phyloP scores from a whole-genome alignment of 2,113 vertebrate species.

The Vulpes ferrilata region DNA sequence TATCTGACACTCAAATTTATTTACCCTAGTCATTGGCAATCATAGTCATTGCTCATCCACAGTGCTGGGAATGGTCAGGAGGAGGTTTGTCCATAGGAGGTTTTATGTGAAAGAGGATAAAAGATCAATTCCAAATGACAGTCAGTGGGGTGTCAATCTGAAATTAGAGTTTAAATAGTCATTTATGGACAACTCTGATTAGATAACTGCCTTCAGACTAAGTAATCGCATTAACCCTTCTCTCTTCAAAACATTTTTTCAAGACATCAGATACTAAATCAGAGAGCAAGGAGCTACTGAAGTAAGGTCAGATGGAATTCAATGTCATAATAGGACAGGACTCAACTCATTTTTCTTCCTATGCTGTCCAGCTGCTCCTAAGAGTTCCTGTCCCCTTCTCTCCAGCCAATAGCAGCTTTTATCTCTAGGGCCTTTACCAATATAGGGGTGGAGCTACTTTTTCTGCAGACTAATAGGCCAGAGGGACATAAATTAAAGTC shows the following conservation, averaged over 20 bases:
- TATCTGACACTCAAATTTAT: constrained; percentile 14
- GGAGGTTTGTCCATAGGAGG: neutral
- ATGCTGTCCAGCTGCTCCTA: neutral
- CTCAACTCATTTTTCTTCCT: neutral
- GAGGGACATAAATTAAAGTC: neutral
- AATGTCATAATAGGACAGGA: neutral
- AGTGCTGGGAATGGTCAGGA: neutral
- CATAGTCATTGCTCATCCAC: neutral
- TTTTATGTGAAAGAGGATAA: neutral
- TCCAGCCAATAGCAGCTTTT: neutral
- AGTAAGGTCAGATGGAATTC: neutral
- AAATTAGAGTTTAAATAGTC: neutral
- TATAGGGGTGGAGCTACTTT: neutral
- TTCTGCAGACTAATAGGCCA: neutral
- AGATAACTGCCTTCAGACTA: neutral
- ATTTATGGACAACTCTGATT: neutral
- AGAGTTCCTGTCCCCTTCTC: neutral
- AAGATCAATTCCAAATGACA: neutral
- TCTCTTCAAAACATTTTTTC: constrained; percentile 12
- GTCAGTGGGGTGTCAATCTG: neutral
- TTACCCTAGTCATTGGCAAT: neutral
- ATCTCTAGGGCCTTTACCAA: neutral
- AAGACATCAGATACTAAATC: neutral
- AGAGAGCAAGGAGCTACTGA: neutral
- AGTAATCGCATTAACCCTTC: neutral